Conservation (phyloP, 92 coral and sea anemone genomes). For the Metridium senile region DNA sequence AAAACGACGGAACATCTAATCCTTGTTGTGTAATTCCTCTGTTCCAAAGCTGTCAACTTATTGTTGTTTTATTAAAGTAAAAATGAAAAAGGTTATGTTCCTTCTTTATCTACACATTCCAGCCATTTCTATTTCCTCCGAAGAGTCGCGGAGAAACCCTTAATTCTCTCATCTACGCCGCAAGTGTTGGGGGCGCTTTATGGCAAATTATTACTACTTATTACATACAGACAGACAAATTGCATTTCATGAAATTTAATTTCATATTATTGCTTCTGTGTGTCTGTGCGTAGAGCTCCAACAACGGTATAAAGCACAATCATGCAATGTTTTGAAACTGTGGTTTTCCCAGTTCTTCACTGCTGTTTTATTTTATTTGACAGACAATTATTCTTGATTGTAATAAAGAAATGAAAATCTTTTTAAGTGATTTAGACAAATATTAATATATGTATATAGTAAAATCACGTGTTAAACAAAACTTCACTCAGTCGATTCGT, state of each 20-base stretch:
- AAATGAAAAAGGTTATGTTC: conserved; percentile 6
- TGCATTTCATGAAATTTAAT: conserved; percentile 16
- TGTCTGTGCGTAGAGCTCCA: neutral
- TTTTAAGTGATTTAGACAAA: conserved; percentile 3
- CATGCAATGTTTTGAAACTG: neutral
- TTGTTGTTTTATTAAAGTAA: conserved; percentile 15
- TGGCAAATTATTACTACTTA: conserved; percentile 19
- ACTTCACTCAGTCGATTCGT: neutral
- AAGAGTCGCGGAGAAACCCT: conserved; percentile 24
- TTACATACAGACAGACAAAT: conserved; percentile 19
- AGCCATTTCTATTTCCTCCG: neutral
- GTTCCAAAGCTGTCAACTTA: conserved; percentile 18
- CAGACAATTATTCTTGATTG: conserved; percentile 17
- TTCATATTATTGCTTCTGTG: conserved; percentile 11
- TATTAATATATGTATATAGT: neutral
- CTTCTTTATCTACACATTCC: conserved; percentile 1
- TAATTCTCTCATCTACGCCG: conserved; percentile 31
- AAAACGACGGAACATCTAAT: conserved; percentile 38
- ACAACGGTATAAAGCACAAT: neutral
- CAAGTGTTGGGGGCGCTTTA: conserved; percentile 22
- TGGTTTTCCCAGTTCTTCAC: conserved; percentile 10
- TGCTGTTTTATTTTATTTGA: conserved; percentile 1
- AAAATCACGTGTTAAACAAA: neutral
- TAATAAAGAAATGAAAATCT: conserved; percentile 17
- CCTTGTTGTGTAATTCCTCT: conserved; percentile 6